Percentiles rank a stretch among this genome's conserved stretches.
phyloP scores from a whole-genome alignment of 2,797 vertebrate genomes.

The Tenualosa thibaudeaui region DNA sequence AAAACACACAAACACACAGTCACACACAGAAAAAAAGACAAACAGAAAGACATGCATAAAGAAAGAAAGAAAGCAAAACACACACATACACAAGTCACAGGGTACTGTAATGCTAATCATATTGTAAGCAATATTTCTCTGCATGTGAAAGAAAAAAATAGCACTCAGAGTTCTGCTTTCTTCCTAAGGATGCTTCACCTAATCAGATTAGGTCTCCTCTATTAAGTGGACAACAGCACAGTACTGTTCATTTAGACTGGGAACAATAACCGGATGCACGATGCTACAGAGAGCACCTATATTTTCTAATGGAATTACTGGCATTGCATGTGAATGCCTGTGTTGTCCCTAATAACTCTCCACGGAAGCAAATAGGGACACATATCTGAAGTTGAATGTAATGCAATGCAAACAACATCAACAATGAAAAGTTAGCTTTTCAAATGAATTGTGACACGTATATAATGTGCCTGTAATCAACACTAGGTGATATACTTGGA shows the following conservation, averaged over 20 bases:
- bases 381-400: neutral
- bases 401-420: neutral
- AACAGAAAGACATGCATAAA: slow-evolving; percentile 23
- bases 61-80: neutral
- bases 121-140: slow-evolving; percentile 31
- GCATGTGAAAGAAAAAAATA: slow-evolving; percentile 25
- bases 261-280: slow-evolving; percentile 39
- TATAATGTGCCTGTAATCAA: neutral
- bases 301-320: slow-evolving; percentile 3
- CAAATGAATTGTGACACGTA: neutral
- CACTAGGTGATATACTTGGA: neutral
- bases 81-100: neutral
- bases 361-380: neutral
- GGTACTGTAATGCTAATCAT: neutral
- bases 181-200: slow-evolving; percentile 41
- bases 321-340: neutral
- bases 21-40: slow-evolving; percentile 33
- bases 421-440: neutral
- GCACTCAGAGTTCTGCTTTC: slow-evolving; percentile 39
- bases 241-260: slow-evolving; percentile 38
- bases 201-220: slow-evolving; percentile 46
- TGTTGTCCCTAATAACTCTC: neutral
- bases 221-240: slow-evolving; percentile 38
- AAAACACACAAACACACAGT: neutral
- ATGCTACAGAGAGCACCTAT: neutral